Evolutionary conservation across 2,888 invertebrate genomes (phyloP), one percentile per base, ranked within the genome.

Genomic region (Galerucella calmariensis): DNA sequence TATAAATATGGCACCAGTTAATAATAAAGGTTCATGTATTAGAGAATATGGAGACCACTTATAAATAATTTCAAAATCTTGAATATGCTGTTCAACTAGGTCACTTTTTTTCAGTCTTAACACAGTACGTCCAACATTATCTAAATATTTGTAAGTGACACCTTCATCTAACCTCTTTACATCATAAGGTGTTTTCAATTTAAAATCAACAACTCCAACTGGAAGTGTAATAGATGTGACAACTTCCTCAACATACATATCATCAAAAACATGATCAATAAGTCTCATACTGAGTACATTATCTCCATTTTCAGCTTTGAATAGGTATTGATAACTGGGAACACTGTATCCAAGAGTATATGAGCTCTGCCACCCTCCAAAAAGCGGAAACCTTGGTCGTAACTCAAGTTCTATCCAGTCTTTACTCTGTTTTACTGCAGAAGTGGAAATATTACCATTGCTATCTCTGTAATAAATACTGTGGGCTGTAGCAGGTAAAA

Each of bases 371-470:
- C 99, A 99, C 14, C 99, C 99, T 72, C 99, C 99, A 87, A 99
- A 99, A 5, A 99, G 89, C 3, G 99, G 99, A 87, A 98, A 99
- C 82, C 99, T 90, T 0, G 99, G 99, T 67, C 97, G 91, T n/a
- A 99, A 90, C 84, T 98, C 98, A 4, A 99, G 88, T 84, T 99
- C 98, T 9, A 99, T 97, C 56, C 96, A 94, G 85, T 99, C 97
- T 80, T 95, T 95, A 81, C 94, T 91, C 35, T 94, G 89, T 79
- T 94, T 92, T 89, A 99, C 94, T 86, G 96, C 94, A 0, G 98
- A 98, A 11, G 99, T 99, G 0, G 98, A 99, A 83, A 99, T 99
- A 87, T 99, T 99, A 56, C 97, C 99, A 86, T 99, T 99, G 80
- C 97, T 97, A 87, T 99, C 99, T 71, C 95, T 92, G 87, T 99